These are phyloP conservation scores for Clanis bilineata DNA, from an alignment of 2,888 invertebrate species.

Conservation along the genomic window DNA sequence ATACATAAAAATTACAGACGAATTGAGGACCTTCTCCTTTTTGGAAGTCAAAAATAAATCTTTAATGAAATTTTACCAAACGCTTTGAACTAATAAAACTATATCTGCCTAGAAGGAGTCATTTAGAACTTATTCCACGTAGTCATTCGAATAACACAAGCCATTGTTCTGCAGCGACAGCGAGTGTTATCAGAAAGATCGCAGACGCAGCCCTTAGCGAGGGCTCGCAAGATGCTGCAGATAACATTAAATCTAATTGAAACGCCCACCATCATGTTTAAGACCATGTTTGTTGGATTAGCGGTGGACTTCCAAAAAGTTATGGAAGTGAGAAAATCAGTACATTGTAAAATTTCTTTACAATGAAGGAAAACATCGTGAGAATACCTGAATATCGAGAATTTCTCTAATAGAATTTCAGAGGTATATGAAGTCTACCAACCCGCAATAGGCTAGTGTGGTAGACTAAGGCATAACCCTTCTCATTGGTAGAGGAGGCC, in stretches of 20 bases:
- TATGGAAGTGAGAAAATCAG: not conserved
- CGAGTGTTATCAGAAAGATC: conserved; percentile 49
- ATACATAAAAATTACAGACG: too few relatives aligned
- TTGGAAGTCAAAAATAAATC: not conserved
- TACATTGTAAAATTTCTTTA: too few relatives aligned
- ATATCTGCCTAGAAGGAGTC: not conserved
- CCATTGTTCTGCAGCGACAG: conserved; percentile 3
- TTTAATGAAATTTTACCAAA: not conserved
- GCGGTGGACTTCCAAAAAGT: not conserved
- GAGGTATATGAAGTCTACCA: too few relatives aligned
- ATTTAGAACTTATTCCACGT: conserved; percentile 12
- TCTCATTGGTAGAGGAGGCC: too few relatives aligned
- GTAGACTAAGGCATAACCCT: too few relatives aligned
- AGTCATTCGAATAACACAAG: conserved; percentile 18
- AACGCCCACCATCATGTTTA: conserved; percentile 34
- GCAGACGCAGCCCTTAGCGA: conserved; percentile 39
- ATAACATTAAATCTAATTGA: conserved; percentile 58
- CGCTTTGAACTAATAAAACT: not conserved
- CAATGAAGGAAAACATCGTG: too few relatives aligned
- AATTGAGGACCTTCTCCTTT: too few relatives aligned
- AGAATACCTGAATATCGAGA: too few relatives aligned
- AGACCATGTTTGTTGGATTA: conserved; percentile 2
- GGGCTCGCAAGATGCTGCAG: conserved; percentile 38
- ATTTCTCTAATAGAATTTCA: too few relatives aligned
- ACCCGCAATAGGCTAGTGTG: too few relatives aligned